A percentile compares a stretch with the other conserved stretches of the same genome.
Evolutionary conservation across 2,888 invertebrate genomes (phyloP).

Genomic region (Melanotus villosus): DNA sequence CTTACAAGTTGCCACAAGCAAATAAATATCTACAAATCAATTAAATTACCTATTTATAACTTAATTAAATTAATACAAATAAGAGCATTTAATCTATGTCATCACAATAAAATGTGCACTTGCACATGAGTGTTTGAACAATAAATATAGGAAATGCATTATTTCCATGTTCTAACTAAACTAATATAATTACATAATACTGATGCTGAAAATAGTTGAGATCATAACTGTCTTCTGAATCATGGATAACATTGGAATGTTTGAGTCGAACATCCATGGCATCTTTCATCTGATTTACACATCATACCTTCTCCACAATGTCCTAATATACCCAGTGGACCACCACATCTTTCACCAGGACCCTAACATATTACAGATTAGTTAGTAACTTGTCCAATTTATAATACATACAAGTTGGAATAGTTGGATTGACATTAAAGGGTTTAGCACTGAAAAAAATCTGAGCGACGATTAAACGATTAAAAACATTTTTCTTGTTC

Average conservation of each 20-base stretch:
- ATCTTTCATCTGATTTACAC: constrained; percentile 63
- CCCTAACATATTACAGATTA: constrained; percentile 55
- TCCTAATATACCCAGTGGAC: constrained; percentile 59
- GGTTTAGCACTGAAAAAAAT: too few relatives aligned
- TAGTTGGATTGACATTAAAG: too few relatives aligned
- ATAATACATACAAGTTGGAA: too few relatives aligned
- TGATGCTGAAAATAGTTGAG: constrained; percentile 43
- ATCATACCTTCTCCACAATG: constrained; percentile 64
- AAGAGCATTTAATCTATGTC: constrained; percentile 26
- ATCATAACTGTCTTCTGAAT: constrained; percentile 31
- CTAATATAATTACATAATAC: constrained; percentile 44
- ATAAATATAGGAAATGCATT: constrained; percentile 40
- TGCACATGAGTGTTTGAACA: constrained; percentile 19
- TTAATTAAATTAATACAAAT: constrained; percentile 38
- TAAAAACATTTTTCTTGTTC: too few relatives aligned
- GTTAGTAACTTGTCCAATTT: neutral
- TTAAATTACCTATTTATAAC: constrained; percentile 36
- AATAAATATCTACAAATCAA: constrained; percentile 47
- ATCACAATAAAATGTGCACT: constrained; percentile 34
- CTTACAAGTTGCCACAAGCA: constrained; percentile 21
- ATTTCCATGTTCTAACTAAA: constrained; percentile 27
- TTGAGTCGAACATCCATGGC: constrained; percentile 64
- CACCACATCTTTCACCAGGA: constrained; percentile 64
- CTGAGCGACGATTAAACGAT: too few relatives aligned
- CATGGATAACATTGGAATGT: constrained; percentile 59